These are phyloP conservation scores for Patella ulyssiponensis DNA, from an alignment of 2,888 invertebrate species.

Conservation along the genomic window DNA sequence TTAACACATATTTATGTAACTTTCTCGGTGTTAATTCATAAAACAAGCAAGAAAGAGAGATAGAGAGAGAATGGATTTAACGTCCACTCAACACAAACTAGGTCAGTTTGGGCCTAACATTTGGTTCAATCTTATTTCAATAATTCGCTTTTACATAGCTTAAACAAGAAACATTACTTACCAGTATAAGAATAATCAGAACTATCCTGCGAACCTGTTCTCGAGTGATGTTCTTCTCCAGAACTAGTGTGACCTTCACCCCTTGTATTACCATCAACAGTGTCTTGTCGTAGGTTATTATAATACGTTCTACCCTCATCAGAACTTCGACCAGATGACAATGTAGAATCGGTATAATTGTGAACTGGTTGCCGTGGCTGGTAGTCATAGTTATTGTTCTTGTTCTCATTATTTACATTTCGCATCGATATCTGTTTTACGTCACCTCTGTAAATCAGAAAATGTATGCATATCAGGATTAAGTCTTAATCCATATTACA, in stretches of 20 bases:
- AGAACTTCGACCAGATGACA: conserved; percentile 59
- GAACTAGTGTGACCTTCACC: conserved; percentile 49
- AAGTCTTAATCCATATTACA: no score
- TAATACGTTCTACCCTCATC: conserved; percentile 51
- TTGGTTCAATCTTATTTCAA: no score
- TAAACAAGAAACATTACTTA: conserved; percentile 30
- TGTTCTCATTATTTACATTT: conserved; percentile 40
- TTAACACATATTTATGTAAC: no score
- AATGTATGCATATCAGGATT: no score
- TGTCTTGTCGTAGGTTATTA: conserved; percentile 33
- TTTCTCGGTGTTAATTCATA: no score
- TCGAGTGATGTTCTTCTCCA: conserved; percentile 52
- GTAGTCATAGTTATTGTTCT: conserved; percentile 38
- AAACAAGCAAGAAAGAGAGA: no score
- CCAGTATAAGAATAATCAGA: conserved; percentile 50
- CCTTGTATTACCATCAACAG: conserved; percentile 41
- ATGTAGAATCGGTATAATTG: conserved; percentile 54
- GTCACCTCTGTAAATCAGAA: conserved; percentile 38
- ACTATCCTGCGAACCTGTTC: conserved; percentile 58
- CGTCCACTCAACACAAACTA: no score
- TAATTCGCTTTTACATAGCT: no score
- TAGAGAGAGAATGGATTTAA: no score
- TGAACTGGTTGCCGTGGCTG: conserved; percentile 43
- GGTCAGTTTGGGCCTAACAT: no score
- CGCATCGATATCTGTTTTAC: conserved; percentile 42